A percentile compares a stretch with the other conserved stretches of the same genome.
Conservation (phyloP, 2,888 invertebrate genomes). For the Drosophila neoperkinsi region DNA sequence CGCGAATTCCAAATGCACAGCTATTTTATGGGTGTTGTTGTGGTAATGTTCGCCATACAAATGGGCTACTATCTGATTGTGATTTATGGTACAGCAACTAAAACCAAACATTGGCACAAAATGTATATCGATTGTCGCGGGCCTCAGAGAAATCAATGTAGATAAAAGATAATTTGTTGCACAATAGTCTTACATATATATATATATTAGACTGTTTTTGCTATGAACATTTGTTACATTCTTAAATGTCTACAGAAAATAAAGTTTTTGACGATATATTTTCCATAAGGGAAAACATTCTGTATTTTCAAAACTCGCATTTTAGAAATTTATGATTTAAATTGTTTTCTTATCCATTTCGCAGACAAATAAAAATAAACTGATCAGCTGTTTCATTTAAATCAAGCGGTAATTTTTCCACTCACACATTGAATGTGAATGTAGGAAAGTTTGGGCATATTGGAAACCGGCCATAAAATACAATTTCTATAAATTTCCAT, state of each 20-base stretch:
- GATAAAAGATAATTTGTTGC: not conserved
- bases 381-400: not conserved
- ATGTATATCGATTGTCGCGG: too few relatives aligned
- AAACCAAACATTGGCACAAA: too few relatives aligned
- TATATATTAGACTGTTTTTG: not conserved
- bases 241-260: too few relatives aligned
- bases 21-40: not conserved
- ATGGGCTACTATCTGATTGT: not conserved
- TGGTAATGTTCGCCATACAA: not conserved
- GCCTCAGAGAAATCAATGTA: not conserved
- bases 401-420: not conserved
- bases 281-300: too few relatives aligned
- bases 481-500: not conserved
- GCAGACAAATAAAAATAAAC: not conserved
- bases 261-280: too few relatives aligned
- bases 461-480: not conserved
- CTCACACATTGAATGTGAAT: not conserved
- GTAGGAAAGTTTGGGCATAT: not conserved
- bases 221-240: not conserved
- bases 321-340: too few relatives aligned
- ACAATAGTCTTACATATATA: not conserved
- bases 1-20: not conserved
- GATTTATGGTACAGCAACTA: constrained; percentile 1
- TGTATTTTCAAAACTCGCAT: too few relatives aligned
- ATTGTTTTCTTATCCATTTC: too few relatives aligned